These are phyloP conservation scores for Pherbina coryleti DNA, from an alignment of 2,888 invertebrate genomes.

Conservation along the genomic window DNA sequence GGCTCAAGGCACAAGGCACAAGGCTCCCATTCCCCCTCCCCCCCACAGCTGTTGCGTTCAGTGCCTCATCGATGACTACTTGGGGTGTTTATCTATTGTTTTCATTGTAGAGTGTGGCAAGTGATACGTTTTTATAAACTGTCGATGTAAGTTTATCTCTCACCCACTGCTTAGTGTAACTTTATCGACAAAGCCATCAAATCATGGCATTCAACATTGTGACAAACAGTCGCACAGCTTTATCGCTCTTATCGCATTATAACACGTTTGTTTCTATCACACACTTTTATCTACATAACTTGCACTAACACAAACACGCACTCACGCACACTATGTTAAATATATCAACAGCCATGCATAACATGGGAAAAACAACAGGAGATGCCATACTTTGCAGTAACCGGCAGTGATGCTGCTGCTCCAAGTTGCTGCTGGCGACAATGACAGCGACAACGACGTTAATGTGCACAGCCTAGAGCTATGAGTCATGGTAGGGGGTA, in stretches of 20 bases:
- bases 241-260: slow-evolving; percentile 20
- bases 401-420: background rate
- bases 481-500: background rate
- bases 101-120: background rate
- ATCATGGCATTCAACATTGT: background rate
- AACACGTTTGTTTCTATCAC: background rate
- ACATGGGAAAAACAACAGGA: too few relatives aligned
- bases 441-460: background rate
- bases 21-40: too few relatives aligned
- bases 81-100: slow-evolving; percentile 13
- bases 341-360: too few relatives aligned
- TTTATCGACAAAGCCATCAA: slow-evolving; percentile 1
- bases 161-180: background rate
- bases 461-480: background rate
- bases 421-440: background rate
- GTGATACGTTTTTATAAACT: background rate
- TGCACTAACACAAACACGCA: background rate
- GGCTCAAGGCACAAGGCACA: too few relatives aligned
- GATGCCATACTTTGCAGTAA: background rate
- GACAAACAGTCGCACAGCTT: background rate
- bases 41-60: background rate
- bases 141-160: background rate
- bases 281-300: background rate
- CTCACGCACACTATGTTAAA: background rate
- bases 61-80: slow-evolving; percentile 2